Conservation (phyloP, 2,797 vertebrate genomes). For the Pipistrellus pipistrellus region DNA sequence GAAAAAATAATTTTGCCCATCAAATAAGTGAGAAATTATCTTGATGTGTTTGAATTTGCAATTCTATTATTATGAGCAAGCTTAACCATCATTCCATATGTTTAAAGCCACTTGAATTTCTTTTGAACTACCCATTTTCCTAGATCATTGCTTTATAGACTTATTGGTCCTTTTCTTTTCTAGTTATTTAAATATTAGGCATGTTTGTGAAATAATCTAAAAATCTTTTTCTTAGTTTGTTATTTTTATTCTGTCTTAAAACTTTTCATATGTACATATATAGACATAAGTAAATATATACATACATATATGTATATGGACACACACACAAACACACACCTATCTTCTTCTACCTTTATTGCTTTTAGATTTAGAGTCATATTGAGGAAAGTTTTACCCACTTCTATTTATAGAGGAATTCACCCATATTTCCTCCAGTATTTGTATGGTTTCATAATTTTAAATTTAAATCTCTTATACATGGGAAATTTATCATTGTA, state of each 20-base stretch:
- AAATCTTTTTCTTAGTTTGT: background rate
- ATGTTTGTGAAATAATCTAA: conserved; percentile 10
- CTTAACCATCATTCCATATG: background rate
- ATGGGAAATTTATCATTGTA: background rate
- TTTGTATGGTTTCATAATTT: background rate
- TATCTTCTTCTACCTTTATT: background rate
- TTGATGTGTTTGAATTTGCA: background rate
- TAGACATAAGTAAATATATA: background rate
- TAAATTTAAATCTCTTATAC: conserved; percentile 19
- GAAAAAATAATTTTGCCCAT: background rate
- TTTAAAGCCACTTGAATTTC: background rate
- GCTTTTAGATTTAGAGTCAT: background rate
- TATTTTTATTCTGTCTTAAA: background rate
- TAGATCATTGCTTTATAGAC: background rate
- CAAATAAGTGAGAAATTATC: background rate
- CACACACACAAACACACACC: background rate
- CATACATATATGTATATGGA: too few species aligned
- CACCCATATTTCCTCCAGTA: background rate
- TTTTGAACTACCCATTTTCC: background rate
- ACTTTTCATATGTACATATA: background rate
- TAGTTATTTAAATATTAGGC: conserved; percentile 4
- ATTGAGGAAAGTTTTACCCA: conserved; percentile 22
- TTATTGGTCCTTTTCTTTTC: background rate
- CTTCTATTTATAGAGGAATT: conserved; percentile 18
- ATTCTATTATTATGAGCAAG: conserved; percentile 3